Percentiles rank a stretch among this genome's conserved stretches.
Evolutionary conservation across 2,888 invertebrate genomes (phyloP).

Genomic region (Lycaena phlaeas): DNA sequence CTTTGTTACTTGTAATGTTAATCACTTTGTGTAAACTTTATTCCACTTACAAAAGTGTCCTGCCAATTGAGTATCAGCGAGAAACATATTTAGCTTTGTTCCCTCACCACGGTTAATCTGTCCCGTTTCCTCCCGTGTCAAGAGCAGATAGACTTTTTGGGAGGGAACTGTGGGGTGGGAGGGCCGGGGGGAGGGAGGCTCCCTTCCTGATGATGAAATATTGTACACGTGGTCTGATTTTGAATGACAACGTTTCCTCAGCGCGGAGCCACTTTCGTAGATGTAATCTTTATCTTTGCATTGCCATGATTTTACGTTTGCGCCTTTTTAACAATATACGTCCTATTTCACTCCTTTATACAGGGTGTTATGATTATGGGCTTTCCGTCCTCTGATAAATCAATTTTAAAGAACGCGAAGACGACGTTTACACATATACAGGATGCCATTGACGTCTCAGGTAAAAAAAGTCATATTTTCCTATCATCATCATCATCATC

Average conservation of each 20-base stretch:
- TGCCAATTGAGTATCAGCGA: conserved; percentile 53
- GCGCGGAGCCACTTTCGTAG: conserved; percentile 46
- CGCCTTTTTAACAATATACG: too few species aligned
- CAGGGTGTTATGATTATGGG: too few species aligned
- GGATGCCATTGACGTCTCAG: too few species aligned
- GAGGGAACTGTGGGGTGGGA: conserved; percentile 32
- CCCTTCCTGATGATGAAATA: conserved; percentile 79
- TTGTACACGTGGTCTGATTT: conserved; percentile 82
- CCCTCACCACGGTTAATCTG: conserved; percentile 72
- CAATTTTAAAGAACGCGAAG: too few species aligned
- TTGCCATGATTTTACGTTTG: conserved; percentile 12
- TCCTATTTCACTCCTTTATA: too few species aligned
- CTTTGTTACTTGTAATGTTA: too few species aligned
- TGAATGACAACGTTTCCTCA: conserved; percentile 78
- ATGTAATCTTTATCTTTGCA: conserved; percentile 38
- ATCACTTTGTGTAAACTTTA: too few species aligned
- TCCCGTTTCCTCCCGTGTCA: conserved; percentile 72
- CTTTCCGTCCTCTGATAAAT: too few species aligned
- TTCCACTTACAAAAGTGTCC: too few species aligned
- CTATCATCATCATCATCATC: too few species aligned
- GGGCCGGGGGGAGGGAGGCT: conserved; percentile 33
- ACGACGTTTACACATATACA: too few species aligned
- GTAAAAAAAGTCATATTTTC: too few species aligned
- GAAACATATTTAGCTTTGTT: conserved; percentile 74
- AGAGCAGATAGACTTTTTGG: conserved; percentile 73